Evolutionary conservation across 2,797 vertebrate species (phyloP).

Genomic region (Glossophaga mutica): DNA sequence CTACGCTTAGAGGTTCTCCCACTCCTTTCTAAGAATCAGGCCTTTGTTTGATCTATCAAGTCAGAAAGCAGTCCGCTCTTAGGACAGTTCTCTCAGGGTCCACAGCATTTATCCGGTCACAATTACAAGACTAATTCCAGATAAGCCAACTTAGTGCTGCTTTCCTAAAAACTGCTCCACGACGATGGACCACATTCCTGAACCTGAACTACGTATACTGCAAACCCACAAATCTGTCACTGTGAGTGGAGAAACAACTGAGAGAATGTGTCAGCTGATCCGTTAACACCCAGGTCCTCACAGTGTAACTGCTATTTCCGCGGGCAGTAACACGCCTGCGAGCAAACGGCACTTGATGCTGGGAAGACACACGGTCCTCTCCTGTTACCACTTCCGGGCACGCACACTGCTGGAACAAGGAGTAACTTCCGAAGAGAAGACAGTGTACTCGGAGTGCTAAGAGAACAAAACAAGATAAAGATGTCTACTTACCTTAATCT

Average conservation of each 20-base stretch:
- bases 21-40: background rate
- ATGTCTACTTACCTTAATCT: conserved; percentile 90
- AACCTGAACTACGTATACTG: background rate
- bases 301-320: background rate
- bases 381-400: background rate
- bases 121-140: background rate
- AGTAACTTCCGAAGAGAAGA: background rate
- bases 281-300: background rate
- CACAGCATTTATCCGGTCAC: background rate
- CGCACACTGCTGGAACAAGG: background rate
- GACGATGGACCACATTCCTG: background rate
- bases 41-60: background rate
- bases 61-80: background rate
- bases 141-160: background rate
- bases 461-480: background rate
- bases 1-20: background rate
- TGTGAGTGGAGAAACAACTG: background rate
- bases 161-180: background rate
- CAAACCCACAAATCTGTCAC: background rate
- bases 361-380: background rate
- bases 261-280: background rate
- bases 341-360: background rate
- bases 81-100: background rate
- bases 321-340: background rate
- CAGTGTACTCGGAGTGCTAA: background rate